Conservation (phyloP, 2,113 vertebrate genomes). For the Trichechus manatus region DNA sequence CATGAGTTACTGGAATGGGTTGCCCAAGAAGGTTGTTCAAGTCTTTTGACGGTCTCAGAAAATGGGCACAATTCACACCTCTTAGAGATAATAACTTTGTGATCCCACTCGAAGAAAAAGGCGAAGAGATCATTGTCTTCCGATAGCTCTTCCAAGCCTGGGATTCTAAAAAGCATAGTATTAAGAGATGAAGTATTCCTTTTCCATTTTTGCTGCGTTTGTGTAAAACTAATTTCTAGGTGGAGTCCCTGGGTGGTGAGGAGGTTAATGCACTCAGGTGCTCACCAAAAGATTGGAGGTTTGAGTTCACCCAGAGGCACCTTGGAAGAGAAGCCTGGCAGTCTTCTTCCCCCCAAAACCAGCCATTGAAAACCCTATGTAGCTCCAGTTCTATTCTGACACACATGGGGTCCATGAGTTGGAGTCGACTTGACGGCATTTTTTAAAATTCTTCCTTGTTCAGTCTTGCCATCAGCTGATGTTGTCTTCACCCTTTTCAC, state of each 20-base stretch:
- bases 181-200: neutral
- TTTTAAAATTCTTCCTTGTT: neutral
- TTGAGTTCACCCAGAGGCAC: too few species aligned
- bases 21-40: neutral
- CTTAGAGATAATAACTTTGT: neutral
- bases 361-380: too few species aligned
- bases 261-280: too few species aligned
- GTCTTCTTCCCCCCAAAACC: too few species aligned
- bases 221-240: neutral
- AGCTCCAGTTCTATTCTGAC: too few species aligned
- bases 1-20: neutral
- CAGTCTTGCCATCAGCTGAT: fast-evolving
- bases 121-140: neutral
- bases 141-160: neutral
- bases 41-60: neutral
- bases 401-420: too few species aligned
- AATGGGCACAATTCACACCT: neutral
- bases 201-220: neutral
- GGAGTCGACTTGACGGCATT: neutral
- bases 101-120: neutral
- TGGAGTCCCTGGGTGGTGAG: too few species aligned
- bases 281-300: too few species aligned
- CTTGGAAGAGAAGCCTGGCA: too few species aligned
- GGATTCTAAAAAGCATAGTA: neutral
- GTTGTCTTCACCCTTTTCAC: neutral